Percentiles rank a stretch among this genome's conserved stretches.
These are phyloP conservation scores for Gallinago nigripennis DNA, from an alignment of 2,797 vertebrate genomes.

Conservation along the genomic window DNA sequence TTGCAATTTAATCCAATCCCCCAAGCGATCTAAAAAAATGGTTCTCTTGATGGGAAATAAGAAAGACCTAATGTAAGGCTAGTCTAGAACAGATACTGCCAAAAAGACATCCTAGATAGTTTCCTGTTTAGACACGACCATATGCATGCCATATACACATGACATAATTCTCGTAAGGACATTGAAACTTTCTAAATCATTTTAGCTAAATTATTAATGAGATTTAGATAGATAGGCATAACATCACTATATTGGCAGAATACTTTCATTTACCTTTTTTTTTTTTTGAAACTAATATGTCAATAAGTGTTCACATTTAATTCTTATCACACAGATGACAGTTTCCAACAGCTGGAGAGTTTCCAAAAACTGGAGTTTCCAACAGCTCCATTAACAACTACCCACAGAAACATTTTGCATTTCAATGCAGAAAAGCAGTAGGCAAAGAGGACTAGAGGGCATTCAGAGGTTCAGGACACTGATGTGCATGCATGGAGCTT, in stretches of 20 bases:
- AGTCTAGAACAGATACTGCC: not conserved
- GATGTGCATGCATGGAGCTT: not conserved
- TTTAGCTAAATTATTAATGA: not conserved
- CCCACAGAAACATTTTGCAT: not conserved
- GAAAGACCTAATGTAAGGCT: not conserved
- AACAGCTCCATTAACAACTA: not conserved
- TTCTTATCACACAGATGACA: not conserved
- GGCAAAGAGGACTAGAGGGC: not conserved
- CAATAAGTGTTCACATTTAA: not conserved
- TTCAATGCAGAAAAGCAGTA: not conserved
- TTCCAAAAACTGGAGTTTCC: not conserved
- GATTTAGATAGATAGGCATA: not conserved
- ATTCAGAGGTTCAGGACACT: not conserved
- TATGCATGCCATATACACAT: rapidly evolving
- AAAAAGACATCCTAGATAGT: not conserved
- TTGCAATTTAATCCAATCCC: conserved; percentile 1
- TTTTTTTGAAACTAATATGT: not conserved
- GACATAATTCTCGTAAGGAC: not conserved
- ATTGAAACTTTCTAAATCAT: not conserved
- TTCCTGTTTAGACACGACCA: not conserved
- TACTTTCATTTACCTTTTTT: not conserved
- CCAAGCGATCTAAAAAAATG: not conserved
- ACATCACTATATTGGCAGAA: not conserved
- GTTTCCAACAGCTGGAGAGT: too few species aligned
- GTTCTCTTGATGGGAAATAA: not conserved